phyloP scores from a whole-genome alignment of 2,797 vertebrate genomes.

The Intellagama lesueurii region DNA sequence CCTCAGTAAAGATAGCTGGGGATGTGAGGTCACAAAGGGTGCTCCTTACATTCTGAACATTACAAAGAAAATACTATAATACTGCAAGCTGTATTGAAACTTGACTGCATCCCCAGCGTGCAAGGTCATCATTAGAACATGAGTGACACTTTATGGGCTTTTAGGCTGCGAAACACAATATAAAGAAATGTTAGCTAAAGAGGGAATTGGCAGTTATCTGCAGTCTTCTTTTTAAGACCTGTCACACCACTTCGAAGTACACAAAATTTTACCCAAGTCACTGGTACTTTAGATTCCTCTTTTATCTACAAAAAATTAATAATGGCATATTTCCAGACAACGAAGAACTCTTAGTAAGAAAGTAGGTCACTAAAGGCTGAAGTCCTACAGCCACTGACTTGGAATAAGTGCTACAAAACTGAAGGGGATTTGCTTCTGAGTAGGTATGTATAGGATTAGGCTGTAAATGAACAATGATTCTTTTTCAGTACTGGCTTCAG shows the following conservation, averaged over 20 bases:
- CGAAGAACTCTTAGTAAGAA: conserved; percentile 28
- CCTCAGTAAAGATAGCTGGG: conserved; percentile 20
- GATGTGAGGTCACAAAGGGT: conserved; percentile 2
- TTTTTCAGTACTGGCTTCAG: background rate
- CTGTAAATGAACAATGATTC: background rate
- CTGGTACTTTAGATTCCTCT: background rate
- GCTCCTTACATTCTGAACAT: background rate
- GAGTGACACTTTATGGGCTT: conserved; percentile 20
- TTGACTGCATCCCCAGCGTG: background rate
- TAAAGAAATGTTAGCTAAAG: conserved; percentile 25
- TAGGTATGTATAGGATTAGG: background rate
- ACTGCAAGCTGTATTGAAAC: conserved; percentile 22
- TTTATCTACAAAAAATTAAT: background rate
- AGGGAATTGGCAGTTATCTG: conserved; percentile 15
- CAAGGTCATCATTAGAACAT: conserved; percentile 37
- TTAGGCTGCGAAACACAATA: conserved; percentile 24
- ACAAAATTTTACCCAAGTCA: background rate
- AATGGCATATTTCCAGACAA: conserved; percentile 10
- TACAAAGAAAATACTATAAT: conserved; percentile 15
- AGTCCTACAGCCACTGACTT: background rate
- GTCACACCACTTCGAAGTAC: background rate
- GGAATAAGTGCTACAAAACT: background rate
- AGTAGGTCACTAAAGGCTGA: background rate
- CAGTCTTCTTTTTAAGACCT: conserved; percentile 22
- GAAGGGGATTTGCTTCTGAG: background rate